These are phyloP conservation scores for Isaurus tuberculatus DNA, from an alignment of 92 coral and sea anemone genomes.

Conservation along the genomic window DNA sequence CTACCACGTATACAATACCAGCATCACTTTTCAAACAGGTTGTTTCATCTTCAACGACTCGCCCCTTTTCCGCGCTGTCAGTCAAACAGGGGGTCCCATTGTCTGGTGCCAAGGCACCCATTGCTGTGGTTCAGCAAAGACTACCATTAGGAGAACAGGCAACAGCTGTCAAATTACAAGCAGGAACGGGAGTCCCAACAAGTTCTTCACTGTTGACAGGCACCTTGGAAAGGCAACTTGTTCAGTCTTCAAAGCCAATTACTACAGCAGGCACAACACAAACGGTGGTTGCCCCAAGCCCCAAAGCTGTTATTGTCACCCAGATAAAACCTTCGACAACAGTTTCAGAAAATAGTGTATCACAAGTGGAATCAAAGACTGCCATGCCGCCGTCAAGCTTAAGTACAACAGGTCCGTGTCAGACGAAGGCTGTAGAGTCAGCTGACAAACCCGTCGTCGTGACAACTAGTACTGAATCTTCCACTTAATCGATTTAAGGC, in stretches of 20 bases:
- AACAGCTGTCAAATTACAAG: not conserved
- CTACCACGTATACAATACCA: conserved; percentile 46
- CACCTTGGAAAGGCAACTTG: conserved; percentile 7
- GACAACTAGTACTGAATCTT: not conserved
- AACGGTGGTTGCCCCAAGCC: not conserved
- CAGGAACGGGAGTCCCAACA: not conserved
- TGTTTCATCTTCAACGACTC: conserved; percentile 31
- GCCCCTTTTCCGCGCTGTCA: conserved; percentile 35
- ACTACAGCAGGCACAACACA: not conserved
- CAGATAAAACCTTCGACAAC: not conserved
- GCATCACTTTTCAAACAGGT: conserved; percentile 45
- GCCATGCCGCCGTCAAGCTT: conserved; percentile 20
- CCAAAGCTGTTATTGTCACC: not conserved
- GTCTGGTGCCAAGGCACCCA: not conserved
- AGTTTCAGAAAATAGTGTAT: not conserved
- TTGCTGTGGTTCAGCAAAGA: not conserved
- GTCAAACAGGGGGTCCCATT: conserved; percentile 29
- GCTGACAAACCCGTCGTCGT: not conserved
- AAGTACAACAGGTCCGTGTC: conserved; percentile 4
- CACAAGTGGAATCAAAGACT: conserved; percentile 4
- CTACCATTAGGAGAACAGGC: not conserved
- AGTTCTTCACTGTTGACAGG: not conserved
- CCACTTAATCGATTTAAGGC: not conserved
- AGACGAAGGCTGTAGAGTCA: conserved; percentile 15
- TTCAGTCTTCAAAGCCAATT: not conserved